These are phyloP conservation scores for Tribolium castaneum DNA, from an alignment of 1,140 invertebrate species.

Conservation along the genomic window DNA sequence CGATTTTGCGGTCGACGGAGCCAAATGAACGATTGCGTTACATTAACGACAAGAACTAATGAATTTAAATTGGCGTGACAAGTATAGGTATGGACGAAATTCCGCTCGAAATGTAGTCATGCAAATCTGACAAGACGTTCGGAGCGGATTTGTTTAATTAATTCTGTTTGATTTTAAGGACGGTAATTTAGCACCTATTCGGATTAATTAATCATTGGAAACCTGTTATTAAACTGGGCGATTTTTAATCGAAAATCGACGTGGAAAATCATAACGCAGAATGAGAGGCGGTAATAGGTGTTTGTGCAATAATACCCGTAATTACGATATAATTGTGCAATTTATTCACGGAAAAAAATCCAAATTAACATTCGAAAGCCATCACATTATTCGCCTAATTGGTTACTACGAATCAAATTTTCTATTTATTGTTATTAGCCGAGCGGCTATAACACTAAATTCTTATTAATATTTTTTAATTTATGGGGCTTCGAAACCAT, in stretches of 20 bases:
- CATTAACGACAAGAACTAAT: slow-evolving; percentile 29
- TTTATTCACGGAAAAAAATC: slow-evolving; percentile 2
- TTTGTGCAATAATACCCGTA: slow-evolving; percentile 19
- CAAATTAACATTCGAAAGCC: slow-evolving; percentile 9
- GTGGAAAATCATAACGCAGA: neutral
- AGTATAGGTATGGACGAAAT: neutral
- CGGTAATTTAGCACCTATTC: slow-evolving; percentile 24
- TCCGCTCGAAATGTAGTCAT: slow-evolving; percentile 19
- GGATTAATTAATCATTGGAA: slow-evolving; percentile 17
- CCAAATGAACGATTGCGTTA: slow-evolving; percentile 36
- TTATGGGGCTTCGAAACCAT: neutral
- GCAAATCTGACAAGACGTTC: slow-evolving; percentile 22
- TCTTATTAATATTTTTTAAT: slow-evolving; percentile 10
- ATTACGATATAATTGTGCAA: slow-evolving; percentile 17
- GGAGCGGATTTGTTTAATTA: slow-evolving; percentile 12
- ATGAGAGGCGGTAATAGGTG: neutral
- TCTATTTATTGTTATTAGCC: neutral
- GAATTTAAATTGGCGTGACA: slow-evolving; percentile 22
- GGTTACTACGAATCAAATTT: neutral
- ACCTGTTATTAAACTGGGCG: neutral
- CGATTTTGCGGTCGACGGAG: slow-evolving; percentile 37
- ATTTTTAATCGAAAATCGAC: neutral
- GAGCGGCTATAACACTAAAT: neutral
- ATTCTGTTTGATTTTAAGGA: slow-evolving; percentile 18
- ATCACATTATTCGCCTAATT: neutral